Conservation (phyloP, 2,888 invertebrate genomes). For the Theristus sp. region DNA sequence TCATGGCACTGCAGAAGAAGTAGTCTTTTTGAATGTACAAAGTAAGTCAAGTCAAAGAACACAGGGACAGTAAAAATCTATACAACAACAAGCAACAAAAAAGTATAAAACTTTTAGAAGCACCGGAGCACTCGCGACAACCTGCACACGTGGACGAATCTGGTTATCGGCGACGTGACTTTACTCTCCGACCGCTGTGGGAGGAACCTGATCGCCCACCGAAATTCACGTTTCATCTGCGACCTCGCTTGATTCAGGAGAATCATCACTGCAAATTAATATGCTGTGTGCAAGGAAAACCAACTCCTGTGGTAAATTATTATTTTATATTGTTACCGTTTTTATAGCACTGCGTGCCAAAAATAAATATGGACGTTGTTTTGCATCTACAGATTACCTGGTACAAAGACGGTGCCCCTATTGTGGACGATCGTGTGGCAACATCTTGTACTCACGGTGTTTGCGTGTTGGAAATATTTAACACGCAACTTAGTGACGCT, state of each 20-base stretch:
- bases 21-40: slow-evolving; percentile 79
- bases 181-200: slow-evolving; percentile 53
- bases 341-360: too few relatives aligned
- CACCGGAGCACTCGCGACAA: slow-evolving; percentile 17
- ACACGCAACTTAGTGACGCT: slow-evolving; percentile 79
- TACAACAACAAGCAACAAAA: too few relatives aligned
- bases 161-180: neutral
- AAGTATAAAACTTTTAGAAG: too few relatives aligned
- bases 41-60: neutral
- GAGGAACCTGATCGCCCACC: slow-evolving; percentile 82
- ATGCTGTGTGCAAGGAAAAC: slow-evolving; percentile 84
- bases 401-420: slow-evolving; percentile 71
- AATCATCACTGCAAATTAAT: slow-evolving; percentile 82
- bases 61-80: too few relatives aligned
- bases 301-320: slow-evolving; percentile 65
- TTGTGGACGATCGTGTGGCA: slow-evolving; percentile 57
- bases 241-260: slow-evolving; percentile 92
- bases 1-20: slow-evolving; percentile 83
- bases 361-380: too few relatives aligned
- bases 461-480: slow-evolving; percentile 83
- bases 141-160: slow-evolving; percentile 14
- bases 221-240: slow-evolving; percentile 87
- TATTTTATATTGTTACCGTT: too few relatives aligned
- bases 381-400: slow-evolving; percentile 37
- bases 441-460: slow-evolving; percentile 85